A percentile compares a stretch with the other conserved stretches of the same genome.
Conservation (phyloP, 1,140 invertebrate genomes). For the Orius laevigatus region DNA sequence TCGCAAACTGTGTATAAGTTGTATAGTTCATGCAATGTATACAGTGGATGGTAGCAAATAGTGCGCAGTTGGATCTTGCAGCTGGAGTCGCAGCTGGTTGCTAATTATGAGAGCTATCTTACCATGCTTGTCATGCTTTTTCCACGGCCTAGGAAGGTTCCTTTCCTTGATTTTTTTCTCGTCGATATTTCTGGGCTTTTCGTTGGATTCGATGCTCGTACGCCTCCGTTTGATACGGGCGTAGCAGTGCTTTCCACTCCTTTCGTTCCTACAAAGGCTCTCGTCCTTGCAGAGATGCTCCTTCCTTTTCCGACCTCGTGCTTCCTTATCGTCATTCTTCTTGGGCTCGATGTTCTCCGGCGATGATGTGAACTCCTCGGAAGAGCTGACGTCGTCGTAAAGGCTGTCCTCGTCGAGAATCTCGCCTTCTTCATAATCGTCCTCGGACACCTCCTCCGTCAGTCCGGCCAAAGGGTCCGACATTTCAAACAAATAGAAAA, state of each 20-base stretch:
- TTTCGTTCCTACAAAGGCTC: constrained; percentile 8
- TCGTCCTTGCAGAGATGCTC: constrained; percentile 10
- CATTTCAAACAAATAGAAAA: too few relatives aligned
- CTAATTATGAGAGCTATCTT: too few relatives aligned
- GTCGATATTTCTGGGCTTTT: too few relatives aligned
- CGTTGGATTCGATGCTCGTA: background rate
- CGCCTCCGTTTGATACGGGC: constrained; percentile 7
- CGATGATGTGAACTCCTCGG: constrained; percentile 6
- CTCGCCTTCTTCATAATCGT: constrained; percentile 14
- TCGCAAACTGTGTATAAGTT: too few relatives aligned
- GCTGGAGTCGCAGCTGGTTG: too few relatives aligned
- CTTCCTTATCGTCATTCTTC: background rate
- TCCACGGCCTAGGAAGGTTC: too few relatives aligned
- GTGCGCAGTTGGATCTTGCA: too few relatives aligned
- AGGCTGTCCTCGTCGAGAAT: constrained; percentile 11
- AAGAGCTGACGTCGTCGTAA: constrained; percentile 11
- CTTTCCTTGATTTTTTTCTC: too few relatives aligned
- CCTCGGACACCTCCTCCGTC: background rate
- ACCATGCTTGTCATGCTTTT: too few relatives aligned
- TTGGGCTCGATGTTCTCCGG: background rate
- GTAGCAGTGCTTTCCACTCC: constrained; percentile 13
- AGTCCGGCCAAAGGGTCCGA: too few relatives aligned
- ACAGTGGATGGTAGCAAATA: too few relatives aligned
- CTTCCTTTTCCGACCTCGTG: constrained; percentile 1
- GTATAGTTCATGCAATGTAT: too few relatives aligned